These are phyloP conservation scores for Ostrea denselamellosa DNA, from an alignment of 1,140 invertebrate species.

Conservation along the genomic window DNA sequence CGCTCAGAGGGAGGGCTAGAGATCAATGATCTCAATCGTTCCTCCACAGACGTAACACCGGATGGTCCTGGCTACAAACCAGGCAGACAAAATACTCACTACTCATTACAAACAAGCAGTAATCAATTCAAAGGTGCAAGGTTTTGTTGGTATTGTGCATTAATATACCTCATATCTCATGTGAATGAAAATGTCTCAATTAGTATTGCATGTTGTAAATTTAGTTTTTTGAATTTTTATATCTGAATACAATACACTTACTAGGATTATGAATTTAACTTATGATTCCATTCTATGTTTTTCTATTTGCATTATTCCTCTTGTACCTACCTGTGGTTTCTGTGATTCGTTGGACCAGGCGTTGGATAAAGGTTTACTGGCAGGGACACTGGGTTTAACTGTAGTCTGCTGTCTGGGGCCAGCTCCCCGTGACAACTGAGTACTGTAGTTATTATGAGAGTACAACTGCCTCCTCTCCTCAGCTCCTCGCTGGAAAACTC, in stretches of 20 bases:
- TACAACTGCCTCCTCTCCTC: slow-evolving; percentile 60
- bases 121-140: not conserved
- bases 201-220: not conserved
- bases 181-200: not conserved
- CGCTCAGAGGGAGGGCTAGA: slow-evolving; percentile 45
- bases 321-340: slow-evolving; percentile 42
- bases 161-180: not conserved
- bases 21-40: slow-evolving; percentile 56
- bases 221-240: not conserved
- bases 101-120: not conserved
- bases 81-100: not conserved
- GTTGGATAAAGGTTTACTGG: slow-evolving; percentile 19
- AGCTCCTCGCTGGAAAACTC: slow-evolving; percentile 61
- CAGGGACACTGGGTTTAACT: slow-evolving; percentile 33
- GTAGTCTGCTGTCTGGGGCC: not conserved
- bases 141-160: not conserved
- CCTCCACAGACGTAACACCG: slow-evolving; percentile 45
- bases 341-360: slow-evolving; percentile 46
- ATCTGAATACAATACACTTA: too few species aligned
- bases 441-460: slow-evolving; percentile 38
- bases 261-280: not conserved
- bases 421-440: not conserved
- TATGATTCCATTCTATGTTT: not conserved
- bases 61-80: slow-evolving; percentile 18
- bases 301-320: not conserved